Evolutionary conservation across 1,140 invertebrate genomes (phyloP), one percentile per base, ranked within the genome.

Genomic region (Drosophila mayri): DNA sequence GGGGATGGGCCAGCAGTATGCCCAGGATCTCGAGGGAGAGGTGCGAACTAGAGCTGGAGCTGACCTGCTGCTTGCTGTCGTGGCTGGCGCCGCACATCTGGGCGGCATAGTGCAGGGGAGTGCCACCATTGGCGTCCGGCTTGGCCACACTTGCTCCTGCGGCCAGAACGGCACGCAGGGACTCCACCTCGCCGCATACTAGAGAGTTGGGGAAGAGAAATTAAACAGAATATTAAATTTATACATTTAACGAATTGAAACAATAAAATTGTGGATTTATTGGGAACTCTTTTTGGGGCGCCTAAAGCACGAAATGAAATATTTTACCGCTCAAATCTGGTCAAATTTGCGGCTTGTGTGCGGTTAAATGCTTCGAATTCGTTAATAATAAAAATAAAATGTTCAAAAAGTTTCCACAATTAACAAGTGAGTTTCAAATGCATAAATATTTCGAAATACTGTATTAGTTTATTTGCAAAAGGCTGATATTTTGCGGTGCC

Each of bases 51-150:
- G n/a, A 93, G 50, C 75, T 76, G 67, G 78, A 79, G 81, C 79
- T 78, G 32, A 57, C 44, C 63, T 62, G 72, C 65, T 92, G 90
- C 40, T 96, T 95, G 64, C 95, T 95, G 67, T 96, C 96, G 11
- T 95, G 95, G 7, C 95, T 95, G 18, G 96, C 95, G 2, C 97
- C 97, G 90, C 98, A 98, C 95, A 99, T 98, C 93, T 99, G 98
- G 20, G 98, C 98, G 0, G 98, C 98, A 93, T 99, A 99, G 93
- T 99, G 99, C 25, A 99, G 93, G 0, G 99, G 98, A 86, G 97
- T 98, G 11, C 98, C 99, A 7, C 97, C 97, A 91, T 99, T 98
- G 62, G 98, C 96, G 93, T 99, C 99, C 0, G 97, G 95, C 0
- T 96, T 96, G 1, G 96, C 96, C 14, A 97, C 94, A 74, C 96